phyloP scores from a whole-genome alignment of 2,797 vertebrate species.

The Poecilia wingei region DNA sequence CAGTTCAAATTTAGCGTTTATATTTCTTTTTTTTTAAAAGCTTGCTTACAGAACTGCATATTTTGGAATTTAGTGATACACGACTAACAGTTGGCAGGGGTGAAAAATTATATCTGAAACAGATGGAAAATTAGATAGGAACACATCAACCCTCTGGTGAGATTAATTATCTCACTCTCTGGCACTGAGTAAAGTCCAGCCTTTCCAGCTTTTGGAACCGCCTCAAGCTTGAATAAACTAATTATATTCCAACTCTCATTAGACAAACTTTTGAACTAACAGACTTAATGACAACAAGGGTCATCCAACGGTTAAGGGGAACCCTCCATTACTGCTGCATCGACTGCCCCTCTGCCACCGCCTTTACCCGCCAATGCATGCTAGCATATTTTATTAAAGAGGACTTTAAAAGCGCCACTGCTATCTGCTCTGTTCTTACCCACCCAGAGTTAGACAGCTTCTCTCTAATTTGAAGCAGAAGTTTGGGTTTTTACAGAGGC shows the following conservation, averaged over 20 bases:
- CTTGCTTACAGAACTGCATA: slow-evolving; percentile 5
- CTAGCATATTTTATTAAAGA: slow-evolving; percentile 81
- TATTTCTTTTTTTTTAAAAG: too few relatives aligned
- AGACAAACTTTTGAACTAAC: slow-evolving; percentile 44
- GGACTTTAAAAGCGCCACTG: slow-evolving; percentile 73
- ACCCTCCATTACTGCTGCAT: slow-evolving; percentile 31
- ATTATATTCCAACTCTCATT: slow-evolving; percentile 63
- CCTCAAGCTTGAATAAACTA: slow-evolving; percentile 42
- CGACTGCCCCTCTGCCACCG: slow-evolving; percentile 30
- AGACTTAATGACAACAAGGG: slow-evolving; percentile 45
- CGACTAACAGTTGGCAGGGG: not conserved
- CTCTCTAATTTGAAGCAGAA: slow-evolving; percentile 71
- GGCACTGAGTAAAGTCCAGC: slow-evolving; percentile 41
- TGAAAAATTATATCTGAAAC: slow-evolving; percentile 2
- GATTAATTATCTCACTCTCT: slow-evolving; percentile 35
- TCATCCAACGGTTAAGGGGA: slow-evolving; percentile 31
- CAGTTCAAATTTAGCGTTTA: not conserved
- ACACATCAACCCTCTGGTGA: slow-evolving; percentile 41
- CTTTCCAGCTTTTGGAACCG: slow-evolving; percentile 37
- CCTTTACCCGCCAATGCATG: slow-evolving; percentile 50
- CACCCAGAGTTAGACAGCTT: slow-evolving; percentile 57
- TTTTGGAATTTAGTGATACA: not conserved
- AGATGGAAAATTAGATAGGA: slow-evolving; percentile 34
- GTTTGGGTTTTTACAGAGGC: slow-evolving; percentile 54
- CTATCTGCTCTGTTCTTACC: slow-evolving; percentile 55